These are phyloP conservation scores for Rostratula benghalensis DNA, from an alignment of 2,113 vertebrate species.

Conservation along the genomic window DNA sequence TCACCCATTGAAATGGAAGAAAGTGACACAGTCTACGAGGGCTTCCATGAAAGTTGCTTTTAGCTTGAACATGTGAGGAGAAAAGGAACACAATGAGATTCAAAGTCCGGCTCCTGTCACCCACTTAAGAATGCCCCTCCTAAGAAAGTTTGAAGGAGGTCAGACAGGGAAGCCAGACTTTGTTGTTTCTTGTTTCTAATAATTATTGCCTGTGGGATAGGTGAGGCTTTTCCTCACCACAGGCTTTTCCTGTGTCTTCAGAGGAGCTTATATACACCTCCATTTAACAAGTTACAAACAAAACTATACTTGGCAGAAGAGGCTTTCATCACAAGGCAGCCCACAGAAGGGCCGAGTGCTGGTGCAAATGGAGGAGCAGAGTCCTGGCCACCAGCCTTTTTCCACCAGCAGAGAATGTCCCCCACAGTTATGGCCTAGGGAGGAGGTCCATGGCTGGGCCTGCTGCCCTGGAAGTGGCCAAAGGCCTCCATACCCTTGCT, in stretches of 20 bases:
- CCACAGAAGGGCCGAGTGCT: accelerated
- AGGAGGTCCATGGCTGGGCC: neutral
- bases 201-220: neutral
- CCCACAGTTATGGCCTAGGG: accelerated
- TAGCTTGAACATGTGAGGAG: neutral
- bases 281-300: neutral
- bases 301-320: accelerated
- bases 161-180: accelerated
- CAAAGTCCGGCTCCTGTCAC: neutral
- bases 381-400: neutral
- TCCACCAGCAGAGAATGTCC: neutral
- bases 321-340: neutral
- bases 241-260: neutral
- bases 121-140: accelerated
- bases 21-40: neutral
- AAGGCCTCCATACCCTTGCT: accelerated
- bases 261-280: neutral
- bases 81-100: accelerated
- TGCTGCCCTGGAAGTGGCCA: neutral
- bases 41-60: neutral
- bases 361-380: accelerated
- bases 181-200: neutral
- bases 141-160: neutral
- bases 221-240: accelerated
- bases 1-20: neutral